Base-by-base conservation (phyloP, 2,113 vertebrate genomes). In the Catharus minimus region DNA sequence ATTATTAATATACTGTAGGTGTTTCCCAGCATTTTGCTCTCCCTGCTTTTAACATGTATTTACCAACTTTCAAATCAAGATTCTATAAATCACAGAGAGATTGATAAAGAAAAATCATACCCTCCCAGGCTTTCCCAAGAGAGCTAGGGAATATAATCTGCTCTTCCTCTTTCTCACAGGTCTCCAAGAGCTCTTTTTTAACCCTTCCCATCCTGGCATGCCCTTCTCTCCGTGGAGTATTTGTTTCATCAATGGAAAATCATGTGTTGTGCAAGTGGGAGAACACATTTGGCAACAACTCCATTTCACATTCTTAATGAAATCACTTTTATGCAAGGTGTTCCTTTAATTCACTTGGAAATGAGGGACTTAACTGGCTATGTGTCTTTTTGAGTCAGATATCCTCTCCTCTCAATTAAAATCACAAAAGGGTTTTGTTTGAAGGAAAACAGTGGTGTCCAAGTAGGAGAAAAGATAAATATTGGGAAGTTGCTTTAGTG, bases 81-180 rank as follows among this genome's bases (percentile, higher is more conserved):
- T 28, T 20, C 28, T 71, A 44, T 84, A 87, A 92, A 87, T 89
- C 58, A 86, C 30, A 60, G 61, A 19, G 58, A 75, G 68, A 85
- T 89, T 93, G 91, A 91, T 79, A 89, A 76, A 73, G 69, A 67
- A 87, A 88, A 93, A 67, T 86, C 49, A 39, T 33, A 11, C 50
- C 50, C n/a, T 72, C 32, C 11, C 8, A 33, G 58, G 60, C 24
- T 80, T 94, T 85, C 91, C 92, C 87, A 46, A 21, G 91, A 86
- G 61, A 81, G 7, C 33, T 27, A 13, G 65, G 80, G 78, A 89
- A 71, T 94, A 92, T 85, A 95, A 96, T 95, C 90, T 90, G 86
- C 27, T 89, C 86, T 95, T 95, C 92, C 84, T 82, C 80, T 86
- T 93, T 90, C 94, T 94, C 86, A 68, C 65, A 93, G 71, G 71